Base-by-base conservation (phyloP, 2,888 invertebrate species). In the Brassicogethes aeneus region DNA sequence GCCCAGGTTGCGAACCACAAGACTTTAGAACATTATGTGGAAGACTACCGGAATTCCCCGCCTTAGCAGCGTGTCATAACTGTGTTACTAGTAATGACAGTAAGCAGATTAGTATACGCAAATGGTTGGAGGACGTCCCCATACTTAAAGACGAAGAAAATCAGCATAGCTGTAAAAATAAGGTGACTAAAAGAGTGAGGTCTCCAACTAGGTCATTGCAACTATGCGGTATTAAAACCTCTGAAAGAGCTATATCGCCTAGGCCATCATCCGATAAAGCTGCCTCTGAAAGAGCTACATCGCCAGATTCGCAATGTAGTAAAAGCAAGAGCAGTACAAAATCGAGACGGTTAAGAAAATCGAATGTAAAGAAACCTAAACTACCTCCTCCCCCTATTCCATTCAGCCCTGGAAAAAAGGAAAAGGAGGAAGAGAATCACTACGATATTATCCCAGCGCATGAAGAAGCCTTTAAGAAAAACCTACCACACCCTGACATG, bases 41-140 rank as follows among this genome's bases (percentile, higher is more conserved):
- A 43, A 71, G 70, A 56, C 59, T 73, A 31, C 64, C 73, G 2
- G 73, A 58, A 34, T 48, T 59, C 34, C 53, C 60, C 2, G 34
- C 51, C 2, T 34, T 72, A 15, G 60, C 51, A 2, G 69, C 73
- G 1, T 79, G 79, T 57, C 66, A 70, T 10, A 76, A 70, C 45
- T 79, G 79, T 52, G 70, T 71, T 34, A 75, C 75, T 60, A 80
- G 80, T 40, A 74, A 74, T 60, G 83, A 84, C 30, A 82, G 80
- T 55, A 85, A 85, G 59, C 82, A 84, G 56, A 76, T 73, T 51
- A 85, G 80, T 59, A 85, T 85, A 36, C 72, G 80, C 45, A 79
- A 82, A 62, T 85, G 85, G 85, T 62, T 85, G 31, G 84, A 85
- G 65, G 79, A 81, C 51, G 80, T 85, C 36, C 82, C 83, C 2